phyloP scores from a whole-genome alignment of 2,113 vertebrate species.

The Antechinus stuartii region DNA sequence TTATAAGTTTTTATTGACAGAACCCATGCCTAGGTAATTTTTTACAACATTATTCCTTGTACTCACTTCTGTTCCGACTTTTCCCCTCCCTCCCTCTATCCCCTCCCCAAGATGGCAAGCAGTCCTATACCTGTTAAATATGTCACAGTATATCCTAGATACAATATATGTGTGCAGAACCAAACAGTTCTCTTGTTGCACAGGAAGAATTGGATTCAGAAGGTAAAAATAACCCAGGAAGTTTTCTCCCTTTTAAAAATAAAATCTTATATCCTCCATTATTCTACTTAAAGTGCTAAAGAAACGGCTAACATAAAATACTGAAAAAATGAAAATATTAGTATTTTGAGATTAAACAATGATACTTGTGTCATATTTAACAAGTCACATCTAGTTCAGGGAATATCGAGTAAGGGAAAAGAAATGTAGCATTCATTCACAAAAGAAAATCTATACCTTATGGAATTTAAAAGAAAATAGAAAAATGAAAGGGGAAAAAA shows the following conservation, averaged over 20 bases:
- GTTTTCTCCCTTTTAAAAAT: constrained; percentile 30
- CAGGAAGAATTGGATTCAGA: too few species aligned
- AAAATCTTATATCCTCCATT: background rate
- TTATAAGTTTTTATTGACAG: too few species aligned
- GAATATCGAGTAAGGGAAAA: background rate
- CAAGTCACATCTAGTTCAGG: background rate
- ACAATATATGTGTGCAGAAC: too few species aligned
- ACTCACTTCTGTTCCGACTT: too few species aligned
- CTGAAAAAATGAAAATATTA: background rate
- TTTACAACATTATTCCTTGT: too few species aligned
- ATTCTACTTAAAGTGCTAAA: background rate
- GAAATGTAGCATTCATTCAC: background rate
- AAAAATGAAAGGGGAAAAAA: background rate
- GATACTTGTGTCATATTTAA: background rate
- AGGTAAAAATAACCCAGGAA: too few species aligned
- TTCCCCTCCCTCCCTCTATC: too few species aligned
- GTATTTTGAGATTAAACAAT: background rate
- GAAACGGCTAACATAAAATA: background rate
- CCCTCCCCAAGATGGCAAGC: too few species aligned
- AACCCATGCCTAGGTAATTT: too few species aligned
- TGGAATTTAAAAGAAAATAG: constrained; percentile 19
- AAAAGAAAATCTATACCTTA: background rate
- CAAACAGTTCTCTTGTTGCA: too few species aligned
- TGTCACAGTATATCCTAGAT: too few species aligned
- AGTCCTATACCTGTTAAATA: too few species aligned